Evolutionary conservation across 1,140 invertebrate genomes (phyloP), one percentile per base, ranked within the genome.

Genomic region (Anadara kagoshimensis): DNA sequence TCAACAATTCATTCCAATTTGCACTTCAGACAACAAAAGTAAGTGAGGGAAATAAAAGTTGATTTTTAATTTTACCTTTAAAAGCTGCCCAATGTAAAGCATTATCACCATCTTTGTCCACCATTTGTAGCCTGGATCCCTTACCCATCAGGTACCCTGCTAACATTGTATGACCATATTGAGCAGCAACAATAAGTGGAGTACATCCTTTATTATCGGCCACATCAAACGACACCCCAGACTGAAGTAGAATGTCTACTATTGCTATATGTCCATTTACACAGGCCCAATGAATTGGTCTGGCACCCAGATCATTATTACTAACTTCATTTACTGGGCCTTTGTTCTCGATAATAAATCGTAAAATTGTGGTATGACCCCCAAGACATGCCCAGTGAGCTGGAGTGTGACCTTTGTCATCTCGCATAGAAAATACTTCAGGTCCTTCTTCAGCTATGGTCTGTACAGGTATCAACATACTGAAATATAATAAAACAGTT

Each of bases 11-110:
- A 36, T 7, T 36, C 29, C 29, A 36, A 36, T 7, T 36, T 36
- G 2, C 29, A 36, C 7, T 36, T 36, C 29, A 3, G 29, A 36
- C 29, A 20, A 20, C 2, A 49, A 49, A 49, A 16, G n/a, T 49
- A 18, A 14, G 16, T 1, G n/a, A 49, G 47, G n/a, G n/a, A 49
- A 18, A 49, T n/a, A 49, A 14, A 49, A 49, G 16, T 18, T 49
- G 47, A 14, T 49, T 20, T 51, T 18, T 51, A 20, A 20, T 36
- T 51, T 51, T 64, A 88, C 87, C 96, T 90, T 97, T 97, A 86
- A 97, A 97, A 1, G 94, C 94, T 0, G 96, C 95, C 96, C 96
- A 98, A 82, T 98, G 96, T 7, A 97, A 88, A 0, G 96, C 96
- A 5, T 95, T 96, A 78, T 98, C 96, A 0, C 96, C 96, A 86